These are phyloP conservation scores for Alauda arvensis DNA, from an alignment of 2,797 vertebrate genomes.

Conservation along the genomic window DNA sequence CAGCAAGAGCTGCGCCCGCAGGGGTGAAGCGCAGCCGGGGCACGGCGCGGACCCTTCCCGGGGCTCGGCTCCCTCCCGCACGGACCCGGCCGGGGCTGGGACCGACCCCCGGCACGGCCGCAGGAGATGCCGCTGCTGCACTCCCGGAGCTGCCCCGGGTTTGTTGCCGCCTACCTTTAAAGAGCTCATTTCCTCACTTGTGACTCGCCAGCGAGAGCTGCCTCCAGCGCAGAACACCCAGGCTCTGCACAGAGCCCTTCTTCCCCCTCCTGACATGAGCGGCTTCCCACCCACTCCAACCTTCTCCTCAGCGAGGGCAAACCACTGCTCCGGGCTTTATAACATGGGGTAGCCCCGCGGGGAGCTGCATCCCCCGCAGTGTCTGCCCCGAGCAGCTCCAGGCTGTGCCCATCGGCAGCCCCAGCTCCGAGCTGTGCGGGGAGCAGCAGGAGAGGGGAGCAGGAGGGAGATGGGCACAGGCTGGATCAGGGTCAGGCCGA, in stretches of 20 bases:
- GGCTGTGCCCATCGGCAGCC: background rate
- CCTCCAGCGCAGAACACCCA: background rate
- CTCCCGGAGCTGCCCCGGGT: background rate
- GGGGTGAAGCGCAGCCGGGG: accelerated
- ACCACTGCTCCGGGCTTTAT: background rate
- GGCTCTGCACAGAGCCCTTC: background rate
- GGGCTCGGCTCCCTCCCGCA: background rate
- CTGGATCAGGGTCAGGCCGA: accelerated
- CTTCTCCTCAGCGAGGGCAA: background rate
- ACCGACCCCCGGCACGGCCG: accelerated
- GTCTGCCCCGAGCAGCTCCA: background rate
- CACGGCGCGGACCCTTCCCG: accelerated
- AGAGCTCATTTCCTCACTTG: background rate
- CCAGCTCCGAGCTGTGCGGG: accelerated
- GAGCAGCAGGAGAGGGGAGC: background rate
- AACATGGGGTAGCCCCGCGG: accelerated
- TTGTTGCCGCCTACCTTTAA: background rate
- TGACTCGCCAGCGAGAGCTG: background rate
- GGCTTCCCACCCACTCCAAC: background rate
- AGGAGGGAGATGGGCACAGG: background rate
- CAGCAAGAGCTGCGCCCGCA: background rate
- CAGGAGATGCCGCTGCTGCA: accelerated
- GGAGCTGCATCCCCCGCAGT: background rate
- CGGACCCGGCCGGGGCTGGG: background rate
- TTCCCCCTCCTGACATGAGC: accelerated